A percentile compares a stretch with the other conserved stretches of the same genome.
phyloP scores from a whole-genome alignment of 2,888 invertebrate genomes.

The Drosophila borealis region DNA sequence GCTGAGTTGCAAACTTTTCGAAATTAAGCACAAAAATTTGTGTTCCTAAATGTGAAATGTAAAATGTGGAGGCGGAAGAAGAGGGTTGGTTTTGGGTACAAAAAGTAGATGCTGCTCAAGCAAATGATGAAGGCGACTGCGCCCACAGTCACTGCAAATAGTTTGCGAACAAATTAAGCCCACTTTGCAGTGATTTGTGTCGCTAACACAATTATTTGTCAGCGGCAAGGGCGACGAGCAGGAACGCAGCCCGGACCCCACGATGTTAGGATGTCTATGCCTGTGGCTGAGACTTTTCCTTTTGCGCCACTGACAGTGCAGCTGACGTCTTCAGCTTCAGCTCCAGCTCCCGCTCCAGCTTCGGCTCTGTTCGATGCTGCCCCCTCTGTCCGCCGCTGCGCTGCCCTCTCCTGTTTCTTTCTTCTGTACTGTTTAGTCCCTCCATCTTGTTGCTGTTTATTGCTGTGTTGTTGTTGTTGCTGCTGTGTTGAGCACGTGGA shows the following conservation, averaged over 20 bases:
- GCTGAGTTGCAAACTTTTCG: constrained; percentile 21
- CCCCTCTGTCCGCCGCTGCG: not conserved
- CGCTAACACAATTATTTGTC: constrained; percentile 71
- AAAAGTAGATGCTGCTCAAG: constrained; percentile 9
- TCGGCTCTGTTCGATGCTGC: constrained; percentile 3
- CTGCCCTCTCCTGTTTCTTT: not conserved
- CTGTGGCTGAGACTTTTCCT: constrained; percentile 3
- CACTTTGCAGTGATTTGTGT: constrained; percentile 69
- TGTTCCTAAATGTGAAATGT: constrained; percentile 22
- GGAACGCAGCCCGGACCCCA: not conserved
- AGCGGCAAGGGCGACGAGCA: not conserved
- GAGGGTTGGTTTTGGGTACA: not conserved
- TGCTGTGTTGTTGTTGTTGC: not conserved
- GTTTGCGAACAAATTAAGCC: constrained; percentile 64
- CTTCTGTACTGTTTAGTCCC: not conserved
- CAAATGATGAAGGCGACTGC: not conserved
- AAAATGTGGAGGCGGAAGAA: not conserved
- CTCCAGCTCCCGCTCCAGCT: not conserved
- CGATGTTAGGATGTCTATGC: constrained; percentile 6
- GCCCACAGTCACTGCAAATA: constrained; percentile 40
- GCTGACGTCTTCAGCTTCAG: not conserved
- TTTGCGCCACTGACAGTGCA: constrained; percentile 11
- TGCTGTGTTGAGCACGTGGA: constrained; percentile 11
- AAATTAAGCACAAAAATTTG: constrained; percentile 27
- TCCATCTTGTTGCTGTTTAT: not conserved